Conservation (phyloP, 2,797 vertebrate genomes). For the Dromococcyx pavoninus region DNA sequence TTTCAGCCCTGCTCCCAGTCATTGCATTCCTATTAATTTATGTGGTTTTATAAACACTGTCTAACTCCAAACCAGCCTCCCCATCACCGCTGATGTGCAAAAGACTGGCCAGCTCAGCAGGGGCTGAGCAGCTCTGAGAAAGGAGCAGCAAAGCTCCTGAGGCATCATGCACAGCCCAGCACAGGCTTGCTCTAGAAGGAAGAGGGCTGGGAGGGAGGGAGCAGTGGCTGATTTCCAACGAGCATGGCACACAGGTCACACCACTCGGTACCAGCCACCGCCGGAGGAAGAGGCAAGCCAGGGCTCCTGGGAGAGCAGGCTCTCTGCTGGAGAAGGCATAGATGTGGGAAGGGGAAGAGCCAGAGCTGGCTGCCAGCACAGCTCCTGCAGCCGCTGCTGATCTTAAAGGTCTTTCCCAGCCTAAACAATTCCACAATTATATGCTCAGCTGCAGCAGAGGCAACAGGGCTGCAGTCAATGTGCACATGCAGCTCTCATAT, state of each 20-base stretch:
- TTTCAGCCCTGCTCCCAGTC: background rate
- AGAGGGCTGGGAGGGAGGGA: background rate
- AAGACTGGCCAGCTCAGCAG: constrained; percentile 35
- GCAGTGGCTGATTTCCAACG: background rate
- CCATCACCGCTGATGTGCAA: background rate
- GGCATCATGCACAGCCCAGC: constrained; percentile 46
- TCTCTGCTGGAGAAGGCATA: background rate
- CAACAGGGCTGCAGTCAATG: background rate
- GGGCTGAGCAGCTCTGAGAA: background rate
- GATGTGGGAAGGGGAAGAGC: background rate
- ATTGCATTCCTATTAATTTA: background rate
- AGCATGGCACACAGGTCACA: constrained; percentile 22
- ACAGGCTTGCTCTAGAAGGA: constrained; percentile 6
- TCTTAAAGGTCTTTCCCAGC: too few relatives aligned
- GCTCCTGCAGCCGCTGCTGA: background rate
- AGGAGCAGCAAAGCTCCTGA: constrained; percentile 7
- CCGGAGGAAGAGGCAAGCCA: background rate
- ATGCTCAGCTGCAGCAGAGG: background rate
- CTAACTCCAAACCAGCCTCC: background rate
- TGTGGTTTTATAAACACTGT: background rate
- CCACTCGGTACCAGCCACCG: constrained; percentile 27
- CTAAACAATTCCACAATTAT: too few relatives aligned
- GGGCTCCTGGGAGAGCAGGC: background rate
- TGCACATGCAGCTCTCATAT: background rate
- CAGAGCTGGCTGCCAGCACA: background rate